These are phyloP conservation scores for Philaenus spumarius DNA, from an alignment of 1,140 invertebrate genomes.

Conservation along the genomic window DNA sequence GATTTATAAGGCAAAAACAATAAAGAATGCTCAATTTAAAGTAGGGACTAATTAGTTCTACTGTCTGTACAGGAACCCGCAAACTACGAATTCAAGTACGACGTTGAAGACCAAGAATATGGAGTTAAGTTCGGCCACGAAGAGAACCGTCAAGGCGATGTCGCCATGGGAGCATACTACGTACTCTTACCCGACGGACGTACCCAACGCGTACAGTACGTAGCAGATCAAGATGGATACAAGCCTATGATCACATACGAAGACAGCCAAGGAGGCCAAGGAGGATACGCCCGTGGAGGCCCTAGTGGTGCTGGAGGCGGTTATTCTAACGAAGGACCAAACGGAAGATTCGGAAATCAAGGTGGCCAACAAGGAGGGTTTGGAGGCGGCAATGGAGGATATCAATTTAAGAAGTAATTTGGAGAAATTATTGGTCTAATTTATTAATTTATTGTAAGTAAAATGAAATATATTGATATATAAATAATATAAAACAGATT, in stretches of 20 bases:
- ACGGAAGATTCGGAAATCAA: too few relatives aligned
- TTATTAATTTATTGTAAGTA: too few relatives aligned
- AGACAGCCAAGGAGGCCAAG: not conserved
- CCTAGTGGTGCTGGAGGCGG: not conserved
- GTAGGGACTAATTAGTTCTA: too few relatives aligned
- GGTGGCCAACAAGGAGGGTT: too few relatives aligned
- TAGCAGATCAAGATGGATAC: slow-evolving; percentile 72
- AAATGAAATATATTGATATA: too few relatives aligned
- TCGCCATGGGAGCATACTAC: slow-evolving; percentile 72
- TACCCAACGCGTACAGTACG: slow-evolving; percentile 76
- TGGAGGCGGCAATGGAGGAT: too few relatives aligned
- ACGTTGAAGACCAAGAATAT: slow-evolving; percentile 69
- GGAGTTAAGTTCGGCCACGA: slow-evolving; percentile 73
- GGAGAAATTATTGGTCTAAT: too few relatives aligned
- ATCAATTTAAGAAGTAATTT: too few relatives aligned
- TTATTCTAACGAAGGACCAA: too few relatives aligned
- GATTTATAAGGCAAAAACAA: too few relatives aligned
- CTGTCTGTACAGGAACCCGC: slow-evolving; percentile 64
- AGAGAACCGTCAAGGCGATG: slow-evolving; percentile 70
- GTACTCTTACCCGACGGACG: slow-evolving; percentile 78
- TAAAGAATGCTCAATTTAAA: too few relatives aligned
- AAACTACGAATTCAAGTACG: slow-evolving; percentile 79
- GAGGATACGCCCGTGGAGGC: not conserved
- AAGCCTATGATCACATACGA: slow-evolving; percentile 75
- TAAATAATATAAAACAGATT: too few relatives aligned